Evolutionary conservation across 2,797 vertebrate genomes (phyloP), one percentile per base, ranked within the genome.

Genomic region (Propithecus perrieri): DNA sequence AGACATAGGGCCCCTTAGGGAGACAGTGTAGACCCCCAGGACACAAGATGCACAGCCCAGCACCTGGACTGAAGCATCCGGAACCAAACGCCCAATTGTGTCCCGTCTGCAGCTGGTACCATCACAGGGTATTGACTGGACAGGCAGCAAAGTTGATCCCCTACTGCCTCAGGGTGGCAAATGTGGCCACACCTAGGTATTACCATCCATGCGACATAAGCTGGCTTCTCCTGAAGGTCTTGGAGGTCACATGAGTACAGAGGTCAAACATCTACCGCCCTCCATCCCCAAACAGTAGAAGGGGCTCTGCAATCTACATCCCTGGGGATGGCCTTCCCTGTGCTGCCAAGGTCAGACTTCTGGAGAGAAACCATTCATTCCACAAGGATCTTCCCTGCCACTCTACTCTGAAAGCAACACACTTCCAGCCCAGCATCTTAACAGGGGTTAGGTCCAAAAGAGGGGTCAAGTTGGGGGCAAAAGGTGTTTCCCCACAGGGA

Each of bases 171-270:
- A 17, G 59, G 46, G 63, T 48, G 71, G 74, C 91, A 91, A 24
- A 67, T 1, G 11, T 22, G n/a, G 72, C 91, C 78, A 67, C 0
- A 7, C 67, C 67, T 57, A 55, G 35, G 13, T 55, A 57, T 85
- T 30, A 35, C 18, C 50, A 46, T n/a, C 26, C 35, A 41, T 4
- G 4, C 20, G 18, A 91, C 26, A 38, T 18, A 57, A 50, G 48
- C 50, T 67, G 46, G 71, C 59, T 83, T 95, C 90, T 95, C 80
- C 30, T 33, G 63, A 92, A 92, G 38, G 71, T 50, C 22, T 57
- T 50, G 43, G 57, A 46, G 33, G 30, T 79, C 74, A 48, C 46
- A 50, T 20, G 48, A 43, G 33, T 69, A 30, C 78, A 97, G 76
- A 90, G 55, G 43, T 92, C 76, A 67, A 85, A 55, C 9, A 30